Base-by-base conservation (phyloP, 2,888 invertebrate species). In the Caprella mutica region DNA sequence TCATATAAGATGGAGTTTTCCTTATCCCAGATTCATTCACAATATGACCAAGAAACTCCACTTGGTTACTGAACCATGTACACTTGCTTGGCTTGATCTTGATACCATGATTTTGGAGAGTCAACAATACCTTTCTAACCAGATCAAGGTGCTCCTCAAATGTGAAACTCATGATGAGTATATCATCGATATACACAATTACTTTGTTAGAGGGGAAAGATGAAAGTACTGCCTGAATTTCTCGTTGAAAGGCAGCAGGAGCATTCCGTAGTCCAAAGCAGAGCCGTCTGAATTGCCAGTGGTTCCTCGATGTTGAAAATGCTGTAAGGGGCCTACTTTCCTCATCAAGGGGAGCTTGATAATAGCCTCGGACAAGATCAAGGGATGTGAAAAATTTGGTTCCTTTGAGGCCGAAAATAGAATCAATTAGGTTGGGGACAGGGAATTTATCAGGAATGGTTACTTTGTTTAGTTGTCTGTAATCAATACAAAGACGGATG, bases 71-170 rank as follows among this genome's bases (percentile, higher is more conserved):
- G 39, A 59, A 59, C 19, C 59, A 29, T n/a, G 59, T 33, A 53
- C 55, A 67, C 55, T 65, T 67, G 8, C 5, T 27, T 12, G 50
- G 33, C n/a, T 65, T 56, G 12, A 65, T n/a, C 24, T 59, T 66
- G 30, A 58, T 29, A 14, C 39, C 40, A 4, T 40, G 17, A 14
- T 38, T 26, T 17, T 24, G 14, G 14, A 50, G 19, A 2, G 33
- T 39, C 5, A 24, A 14, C 9, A 54, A 24, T 3, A 55, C 26
- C 6, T 61, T 23, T 17, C 40, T 30, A 17, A 65, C n/a, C 30
- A 29, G 17, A 8, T 19, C 17, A 3, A 66, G 17, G 27, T 59
- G 51, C 8, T 42, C 50, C 4, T 64, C 35, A 58, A 65, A 66
- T 12, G n/a, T 53, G 12, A 26, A 19, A 27, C 24, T 30, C 23